phyloP scores from a whole-genome alignment of 2,113 vertebrate genomes.

The Xerus inauris region DNA sequence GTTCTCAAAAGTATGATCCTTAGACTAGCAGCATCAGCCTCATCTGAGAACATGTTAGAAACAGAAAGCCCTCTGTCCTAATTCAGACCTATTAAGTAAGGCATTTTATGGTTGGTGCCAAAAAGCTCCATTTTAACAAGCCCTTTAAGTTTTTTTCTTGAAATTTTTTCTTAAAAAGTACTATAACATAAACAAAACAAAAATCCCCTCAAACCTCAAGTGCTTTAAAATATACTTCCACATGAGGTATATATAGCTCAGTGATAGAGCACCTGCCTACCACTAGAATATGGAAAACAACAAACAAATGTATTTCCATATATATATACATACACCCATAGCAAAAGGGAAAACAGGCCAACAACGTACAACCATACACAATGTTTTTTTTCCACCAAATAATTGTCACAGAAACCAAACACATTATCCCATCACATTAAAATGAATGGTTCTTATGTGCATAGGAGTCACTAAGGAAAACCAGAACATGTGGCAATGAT shows the following conservation, averaged over 20 bases:
- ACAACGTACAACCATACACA: background rate
- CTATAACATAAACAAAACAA: background rate
- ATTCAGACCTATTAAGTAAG: background rate
- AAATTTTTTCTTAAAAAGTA: slow-evolving; percentile 22
- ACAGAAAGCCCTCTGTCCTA: background rate
- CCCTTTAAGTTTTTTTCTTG: background rate
- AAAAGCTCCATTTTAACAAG: background rate
- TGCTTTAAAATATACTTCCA: background rate
- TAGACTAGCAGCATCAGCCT: background rate
- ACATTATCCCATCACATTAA: background rate
- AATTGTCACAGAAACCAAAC: background rate
- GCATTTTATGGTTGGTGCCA: background rate
- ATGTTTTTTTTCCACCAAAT: background rate
- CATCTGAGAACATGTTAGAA: background rate
- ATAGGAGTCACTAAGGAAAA: background rate
- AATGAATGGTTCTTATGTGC: background rate
- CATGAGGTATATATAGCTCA: background rate
- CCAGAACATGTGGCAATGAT: background rate
- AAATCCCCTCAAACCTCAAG: background rate
- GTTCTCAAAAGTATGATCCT: background rate
- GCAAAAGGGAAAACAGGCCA: background rate
- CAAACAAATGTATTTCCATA: background rate
- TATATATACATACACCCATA: too few species aligned
- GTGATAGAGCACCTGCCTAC: background rate
- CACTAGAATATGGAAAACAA: background rate